Base-by-base conservation (phyloP, 2,797 vertebrate genomes). In the Sternarchorhynchus goeldii region DNA sequence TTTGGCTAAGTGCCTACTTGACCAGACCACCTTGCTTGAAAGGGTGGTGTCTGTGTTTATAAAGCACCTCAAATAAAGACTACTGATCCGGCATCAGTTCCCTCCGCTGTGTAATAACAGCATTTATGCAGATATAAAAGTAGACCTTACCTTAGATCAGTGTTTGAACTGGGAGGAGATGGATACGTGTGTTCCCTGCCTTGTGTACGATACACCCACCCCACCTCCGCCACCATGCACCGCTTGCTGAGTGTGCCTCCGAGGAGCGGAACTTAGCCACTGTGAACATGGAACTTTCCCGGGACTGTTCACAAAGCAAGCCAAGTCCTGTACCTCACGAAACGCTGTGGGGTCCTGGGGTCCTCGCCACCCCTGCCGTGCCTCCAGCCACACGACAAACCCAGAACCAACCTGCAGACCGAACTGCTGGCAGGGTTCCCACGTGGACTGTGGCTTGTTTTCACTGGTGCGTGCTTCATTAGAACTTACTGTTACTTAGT, bases 211-310 rank as follows among this genome's bases (percentile, higher is more conserved):
- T 25, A 25, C 25, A 25, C 25, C 25, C 25, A 1, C 25, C 25
- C 25, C 25, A 25, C 25, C 25, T 80, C 67, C 70, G 62, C 56
- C 7, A 17, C 18, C 0, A 56, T 63, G 69, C 75, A 17, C 68
- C 50, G 60, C 66, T 32, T 83, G 72, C 58, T 75, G 82, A 50
- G n/a, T 41, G 53, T 55, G 85, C 88, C 91, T 91, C 93, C 82
- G 90, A 93, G 91, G 88, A 89, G 93, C 93, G 93, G 94, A 95
- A 95, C 94, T 95, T 95, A 95, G 94, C 94, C 94, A 95, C 94
- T 95, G 94, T 95, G 93, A 95, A 95, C 94, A 95, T 85, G 84
- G 88, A 85, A 77, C 89, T 73, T 89, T 89, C 77, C 90, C 85
- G 90, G 89, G 91, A 91, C 93, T 94, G 94, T 94, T 95, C 94